phyloP scores from a whole-genome alignment of 2,797 vertebrate genomes.

The Nasua narica region DNA sequence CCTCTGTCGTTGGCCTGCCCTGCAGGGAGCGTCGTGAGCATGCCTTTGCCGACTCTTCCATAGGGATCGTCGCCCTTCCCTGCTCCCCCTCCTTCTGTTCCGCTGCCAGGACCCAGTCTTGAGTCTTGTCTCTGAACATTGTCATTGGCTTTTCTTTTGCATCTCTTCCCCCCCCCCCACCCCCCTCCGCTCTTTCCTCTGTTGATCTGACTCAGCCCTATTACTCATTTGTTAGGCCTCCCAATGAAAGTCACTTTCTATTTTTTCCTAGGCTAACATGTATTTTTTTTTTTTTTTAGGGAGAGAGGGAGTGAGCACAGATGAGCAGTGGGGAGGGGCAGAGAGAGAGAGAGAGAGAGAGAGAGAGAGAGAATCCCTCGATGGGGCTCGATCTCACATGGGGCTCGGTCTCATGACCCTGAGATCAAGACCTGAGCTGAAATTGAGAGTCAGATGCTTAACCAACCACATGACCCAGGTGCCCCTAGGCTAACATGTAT shows the following conservation, averaged over 20 bases:
- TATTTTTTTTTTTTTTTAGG: background rate
- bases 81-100: too few species aligned
- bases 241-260: background rate
- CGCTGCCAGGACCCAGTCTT: background rate
- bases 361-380: too few species aligned
- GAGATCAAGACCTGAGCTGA: background rate
- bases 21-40: background rate
- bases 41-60: background rate
- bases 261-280: background rate
- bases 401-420: background rate
- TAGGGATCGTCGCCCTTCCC: fast-evolving
- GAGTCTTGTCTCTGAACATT: background rate
- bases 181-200: background rate
- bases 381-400: background rate
- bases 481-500: background rate
- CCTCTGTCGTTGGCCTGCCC: background rate
- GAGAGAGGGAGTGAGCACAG: background rate
- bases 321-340: background rate
- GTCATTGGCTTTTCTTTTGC: background rate
- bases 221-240: background rate
- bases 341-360: too few species aligned
- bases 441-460: background rate
- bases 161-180: background rate
- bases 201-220: background rate
- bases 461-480: fast-evolving